Base-by-base conservation (phyloP, 2,113 vertebrate genomes). In the Piaya cayana region DNA sequence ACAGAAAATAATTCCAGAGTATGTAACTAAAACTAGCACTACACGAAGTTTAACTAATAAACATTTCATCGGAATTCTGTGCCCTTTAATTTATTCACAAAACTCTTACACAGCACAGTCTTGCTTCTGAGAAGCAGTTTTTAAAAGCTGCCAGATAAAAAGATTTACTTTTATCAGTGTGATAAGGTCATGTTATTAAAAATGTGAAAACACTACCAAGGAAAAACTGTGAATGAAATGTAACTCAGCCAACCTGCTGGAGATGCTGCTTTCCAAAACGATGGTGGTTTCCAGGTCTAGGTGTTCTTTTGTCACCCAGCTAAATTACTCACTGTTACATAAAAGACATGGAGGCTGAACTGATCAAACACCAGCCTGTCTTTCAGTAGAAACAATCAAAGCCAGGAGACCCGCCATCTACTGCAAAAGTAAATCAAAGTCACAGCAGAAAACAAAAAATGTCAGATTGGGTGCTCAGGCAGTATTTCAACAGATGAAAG, bases 401-500 rank as follows among this genome's bases (percentile, higher is more conserved):
- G 98, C 96, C 97, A 65, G 78, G 95, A 96, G 96, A 96, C 90
- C 90, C 95, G 94, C 88, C 93, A 94, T 79, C 95, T 91, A 98
- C 98, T 98, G 98, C 98, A 98, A 98, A 99, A 98, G 96, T 82
- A 92, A 96, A 97, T 97, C 93, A 11, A 95, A 97, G 95, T 95
- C 97, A 92, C 88, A 96, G 97, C 96, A 84, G 86, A 55, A 92
- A 42, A 76, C n/a, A 91, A 42, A 78, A 82, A 53, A 1, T 20
- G 47, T 56, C 6, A 55, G 47, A 72, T 1, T 65, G 20, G 49
- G 34, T 88, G 67, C 58, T 77, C 29, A 27, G 59, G 36, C 32
- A 45, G 17, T 34, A 86, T 69, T 58, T 74, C 63, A 82, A 42
- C 13, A 29, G 18, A 15, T 27, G 39, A 19, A 71, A n/a, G 19